Evolutionary conservation across 2,888 invertebrate genomes (phyloP), one percentile per base, ranked within the genome.

Genomic region (Sepioteuthis lessoniana): DNA sequence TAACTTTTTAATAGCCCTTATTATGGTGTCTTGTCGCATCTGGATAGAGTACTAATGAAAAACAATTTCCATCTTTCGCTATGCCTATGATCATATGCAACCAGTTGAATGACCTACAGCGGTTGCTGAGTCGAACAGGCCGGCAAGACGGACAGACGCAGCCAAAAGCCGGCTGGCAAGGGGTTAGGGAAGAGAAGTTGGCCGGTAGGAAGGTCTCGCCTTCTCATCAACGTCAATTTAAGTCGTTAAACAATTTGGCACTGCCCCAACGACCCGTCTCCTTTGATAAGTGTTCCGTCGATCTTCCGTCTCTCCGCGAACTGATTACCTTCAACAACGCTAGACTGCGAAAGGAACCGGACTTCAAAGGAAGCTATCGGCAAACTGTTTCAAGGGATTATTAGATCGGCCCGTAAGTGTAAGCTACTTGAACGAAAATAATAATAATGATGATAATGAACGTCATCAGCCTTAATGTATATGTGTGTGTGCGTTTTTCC

Each of bases 401-500:
- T 76, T 76, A 76, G 76, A 76, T 76, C 76, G 76, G n/a, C n/a
- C 76, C 76, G 76, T n/a, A 76, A 76, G 76, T 76, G 76, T 76
- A 76, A 76, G 76, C 76, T 76, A 76, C 76, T 76, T 76, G 76
- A 76, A 76, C 76, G 76, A 35, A 76, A 76, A 76, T 76, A 76
- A 76, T 76, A 31, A 76, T 76, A 76, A 76, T 35, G 76, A n/a
- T 76, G 76, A n/a, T 76, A 76, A 76, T n/a, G 76, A n/a, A 16
- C 76, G 35, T 3, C 76, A 76, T 76, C 35, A 1, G n/a, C n/a
- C 13, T 16, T 76, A n/a, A 35, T 76, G 16, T n/a, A 0, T n/a
- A n/a, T 76, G 76, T 35, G n/a, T 76, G 55, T 55, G 55, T 55
- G 55, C 21, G 55, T 55, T 55, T 28, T 60, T 10, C 5, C 60